Evolutionary conservation across 2,888 invertebrate genomes (phyloP).

Genomic region (Melinaea marsaeus): DNA sequence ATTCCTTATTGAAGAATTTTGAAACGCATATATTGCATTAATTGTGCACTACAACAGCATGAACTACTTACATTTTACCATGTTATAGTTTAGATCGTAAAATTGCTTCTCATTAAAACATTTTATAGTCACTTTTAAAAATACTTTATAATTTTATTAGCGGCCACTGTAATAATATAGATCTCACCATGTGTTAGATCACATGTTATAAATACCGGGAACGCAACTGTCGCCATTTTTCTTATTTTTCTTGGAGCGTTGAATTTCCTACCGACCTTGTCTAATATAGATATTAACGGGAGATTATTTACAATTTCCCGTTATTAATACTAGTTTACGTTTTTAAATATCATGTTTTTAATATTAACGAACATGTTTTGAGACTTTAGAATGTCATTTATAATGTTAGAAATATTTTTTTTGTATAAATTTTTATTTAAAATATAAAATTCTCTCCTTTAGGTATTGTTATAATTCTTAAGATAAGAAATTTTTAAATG

Average conservation of each 20-base stretch:
- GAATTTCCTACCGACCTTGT: constrained; percentile 65
- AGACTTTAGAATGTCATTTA: too few species aligned
- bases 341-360: neutral
- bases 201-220: constrained; percentile 62
- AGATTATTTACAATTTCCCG: constrained; percentile 34
- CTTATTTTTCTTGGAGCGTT: constrained; percentile 56
- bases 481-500: too few species aligned
- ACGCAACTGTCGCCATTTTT: constrained; percentile 52
- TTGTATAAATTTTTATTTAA: too few species aligned
- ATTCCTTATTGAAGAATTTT: too few species aligned
- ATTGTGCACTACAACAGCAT: too few species aligned
- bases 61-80: too few species aligned
- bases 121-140: neutral
- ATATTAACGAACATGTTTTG: neutral
- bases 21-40: too few species aligned
- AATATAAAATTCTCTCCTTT: too few species aligned
- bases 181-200: constrained; percentile 48
- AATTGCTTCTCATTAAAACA: too few species aligned
- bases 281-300: constrained; percentile 45
- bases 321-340: neutral
- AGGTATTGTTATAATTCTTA: too few species aligned
- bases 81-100: too few species aligned
- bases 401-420: too few species aligned
- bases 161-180: constrained; percentile 52
- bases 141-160: constrained; percentile 12